Conservation (phyloP, 2,797 vertebrate genomes). For the Oreortyx pictus region DNA sequence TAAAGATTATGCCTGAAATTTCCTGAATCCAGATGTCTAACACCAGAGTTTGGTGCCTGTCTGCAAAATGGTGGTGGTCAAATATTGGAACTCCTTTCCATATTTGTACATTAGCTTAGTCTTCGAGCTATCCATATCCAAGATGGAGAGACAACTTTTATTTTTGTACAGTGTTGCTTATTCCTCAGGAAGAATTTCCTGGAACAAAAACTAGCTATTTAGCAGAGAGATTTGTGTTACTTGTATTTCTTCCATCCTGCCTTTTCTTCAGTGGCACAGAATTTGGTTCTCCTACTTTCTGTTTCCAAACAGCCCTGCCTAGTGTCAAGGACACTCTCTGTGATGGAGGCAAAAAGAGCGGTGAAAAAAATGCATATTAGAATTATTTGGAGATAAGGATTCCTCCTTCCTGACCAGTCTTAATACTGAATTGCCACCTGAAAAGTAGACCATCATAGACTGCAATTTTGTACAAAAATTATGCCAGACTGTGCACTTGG, state of each 20-base stretch:
- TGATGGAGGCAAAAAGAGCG: not conserved
- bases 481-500: not conserved
- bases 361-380: not conserved
- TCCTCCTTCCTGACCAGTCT: not conserved
- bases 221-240: no score
- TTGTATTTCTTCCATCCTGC: no score
- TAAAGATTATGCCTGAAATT: not conserved
- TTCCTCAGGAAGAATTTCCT: no score
- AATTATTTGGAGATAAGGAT: not conserved
- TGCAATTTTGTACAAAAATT: accelerated
- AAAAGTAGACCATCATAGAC: not conserved
- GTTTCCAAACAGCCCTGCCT: no score
- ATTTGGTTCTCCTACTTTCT: no score
- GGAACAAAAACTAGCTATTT: no score
- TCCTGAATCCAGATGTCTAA: not conserved
- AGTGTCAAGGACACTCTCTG: no score
- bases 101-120: no score
- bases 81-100: not conserved
- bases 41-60: not conserved
- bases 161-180: no score
- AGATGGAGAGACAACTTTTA: no score
- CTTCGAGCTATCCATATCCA: no score
- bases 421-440: not conserved
- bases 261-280: no score
- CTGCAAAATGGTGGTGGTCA: not conserved